Percentiles rank a stretch among this genome's conserved stretches.
These are phyloP conservation scores for Sylvilagus bachmani DNA, from an alignment of 2,113 vertebrate genomes.

Conservation along the genomic window DNA sequence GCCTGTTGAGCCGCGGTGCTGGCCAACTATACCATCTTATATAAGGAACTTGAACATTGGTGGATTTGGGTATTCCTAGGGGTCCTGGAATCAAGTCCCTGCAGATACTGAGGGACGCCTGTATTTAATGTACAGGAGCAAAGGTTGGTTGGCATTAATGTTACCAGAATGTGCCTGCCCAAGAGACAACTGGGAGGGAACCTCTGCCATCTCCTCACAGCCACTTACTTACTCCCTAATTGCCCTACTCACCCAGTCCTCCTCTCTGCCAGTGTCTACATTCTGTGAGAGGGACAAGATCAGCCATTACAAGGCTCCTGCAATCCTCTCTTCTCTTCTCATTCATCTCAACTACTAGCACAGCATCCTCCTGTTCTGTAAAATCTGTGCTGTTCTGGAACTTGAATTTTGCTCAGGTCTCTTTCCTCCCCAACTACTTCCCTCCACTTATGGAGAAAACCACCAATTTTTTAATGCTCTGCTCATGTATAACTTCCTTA, in stretches of 20 bases:
- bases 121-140: background rate
- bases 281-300: background rate
- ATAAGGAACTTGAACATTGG: too few relatives aligned
- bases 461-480: background rate
- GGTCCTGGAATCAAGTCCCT: too few relatives aligned
- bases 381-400: background rate
- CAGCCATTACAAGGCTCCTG: background rate
- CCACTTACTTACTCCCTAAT: background rate
- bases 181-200: background rate
- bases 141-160: background rate
- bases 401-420: background rate
- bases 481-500: background rate
- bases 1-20: too few relatives aligned
- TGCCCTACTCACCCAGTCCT: background rate
- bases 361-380: background rate
- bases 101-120: too few relatives aligned
- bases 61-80: too few relatives aligned
- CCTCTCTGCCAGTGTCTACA: background rate
- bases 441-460: background rate
- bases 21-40: too few relatives aligned
- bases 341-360: background rate
- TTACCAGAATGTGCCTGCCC: background rate
- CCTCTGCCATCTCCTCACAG: background rate
- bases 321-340: background rate
- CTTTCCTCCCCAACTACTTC: background rate